Evolutionary conservation across 2,113 vertebrate species (phyloP), one percentile per base, ranked within the genome.

Genomic region (Perca schrenkii): DNA sequence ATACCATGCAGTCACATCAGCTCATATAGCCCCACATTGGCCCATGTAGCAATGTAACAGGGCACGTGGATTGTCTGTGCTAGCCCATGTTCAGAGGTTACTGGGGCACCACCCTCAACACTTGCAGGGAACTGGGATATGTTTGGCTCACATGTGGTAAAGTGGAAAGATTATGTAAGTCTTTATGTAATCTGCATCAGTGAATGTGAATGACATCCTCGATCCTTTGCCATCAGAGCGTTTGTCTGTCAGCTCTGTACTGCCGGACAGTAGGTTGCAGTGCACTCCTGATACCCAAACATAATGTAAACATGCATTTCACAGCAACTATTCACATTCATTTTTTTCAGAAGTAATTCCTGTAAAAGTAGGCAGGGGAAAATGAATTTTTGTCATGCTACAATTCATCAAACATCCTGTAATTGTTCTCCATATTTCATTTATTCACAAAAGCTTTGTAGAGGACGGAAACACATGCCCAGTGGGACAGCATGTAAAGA

Each of bases 171-270:
- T 95, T 95, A 96, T 93, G 88, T 95, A 96, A 96, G 89, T 84
- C 91, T 94, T 96, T 95, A 96, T 93, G 88, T 95, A 96, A 96
- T 93, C 91, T 86, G 88, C 86, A 90, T 92, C 90, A 85, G 93
- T 54, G 67, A 91, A 93, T 76, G 88, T 92, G 91, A 93, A 92
- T 91, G 93, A 92, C 88, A 90, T 90, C 85, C 88, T 65, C 72
- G 60, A 86, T 88, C 87, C 15, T 40, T 68, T 86, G 90, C 88
- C 88, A 80, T 92, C 82, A 67, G 74, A 57, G 77, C 47, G 83
- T 80, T 25, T 82, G 80, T 72, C 66, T 85, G 78, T 75, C 61
- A 79, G 74, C 82, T 80, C 79, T 62, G 68, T 83, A 3, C 69
- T 58, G 80, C 74, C 13, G 31, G 77, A 90, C 89, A 78, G 89